Percentiles rank a stretch among this genome's conserved stretches.
These are phyloP conservation scores for Erythrocercus mccallii DNA, from an alignment of 2,113 vertebrate species.

Conservation along the genomic window DNA sequence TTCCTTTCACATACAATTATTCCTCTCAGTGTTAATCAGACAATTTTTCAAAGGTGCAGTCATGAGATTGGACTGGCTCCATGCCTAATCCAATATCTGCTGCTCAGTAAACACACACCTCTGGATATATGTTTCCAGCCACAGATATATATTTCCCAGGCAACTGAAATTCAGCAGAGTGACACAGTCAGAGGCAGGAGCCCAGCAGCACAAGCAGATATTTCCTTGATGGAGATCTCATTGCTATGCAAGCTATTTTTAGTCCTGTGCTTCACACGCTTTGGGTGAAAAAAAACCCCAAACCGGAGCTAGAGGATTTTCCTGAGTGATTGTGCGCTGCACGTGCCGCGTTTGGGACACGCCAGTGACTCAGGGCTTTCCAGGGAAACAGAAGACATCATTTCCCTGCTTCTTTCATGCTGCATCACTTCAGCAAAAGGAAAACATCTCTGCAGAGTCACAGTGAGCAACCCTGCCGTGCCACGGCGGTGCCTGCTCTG, in stretches of 20 bases:
- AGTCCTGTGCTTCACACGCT: neutral
- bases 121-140: neutral
- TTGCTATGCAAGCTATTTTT: neutral
- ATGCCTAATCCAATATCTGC: slow-evolving; percentile 24
- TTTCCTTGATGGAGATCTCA: slow-evolving; percentile 12
- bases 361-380: neutral
- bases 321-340: neutral
- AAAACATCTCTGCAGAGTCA: neutral
- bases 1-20: slow-evolving; percentile 48
- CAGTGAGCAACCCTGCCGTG: neutral
- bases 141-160: neutral
- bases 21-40: slow-evolving; percentile 34
- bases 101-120: slow-evolving; percentile 1
- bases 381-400: neutral
- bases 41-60: slow-evolving; percentile 43
- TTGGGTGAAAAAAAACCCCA: slow-evolving; percentile 3
- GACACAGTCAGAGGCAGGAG: neutral
- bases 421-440: neutral
- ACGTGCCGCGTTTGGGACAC: neutral
- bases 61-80: slow-evolving; percentile 11
- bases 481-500: rapidly evolving
- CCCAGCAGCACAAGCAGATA: neutral
- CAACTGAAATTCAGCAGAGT: slow-evolving; percentile 15
- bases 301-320: neutral
- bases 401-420: neutral